A percentile compares a stretch with the other conserved stretches of the same genome.
Evolutionary conservation across 2,888 invertebrate genomes (phyloP).

Genomic region (Allolobophora icterica): DNA sequence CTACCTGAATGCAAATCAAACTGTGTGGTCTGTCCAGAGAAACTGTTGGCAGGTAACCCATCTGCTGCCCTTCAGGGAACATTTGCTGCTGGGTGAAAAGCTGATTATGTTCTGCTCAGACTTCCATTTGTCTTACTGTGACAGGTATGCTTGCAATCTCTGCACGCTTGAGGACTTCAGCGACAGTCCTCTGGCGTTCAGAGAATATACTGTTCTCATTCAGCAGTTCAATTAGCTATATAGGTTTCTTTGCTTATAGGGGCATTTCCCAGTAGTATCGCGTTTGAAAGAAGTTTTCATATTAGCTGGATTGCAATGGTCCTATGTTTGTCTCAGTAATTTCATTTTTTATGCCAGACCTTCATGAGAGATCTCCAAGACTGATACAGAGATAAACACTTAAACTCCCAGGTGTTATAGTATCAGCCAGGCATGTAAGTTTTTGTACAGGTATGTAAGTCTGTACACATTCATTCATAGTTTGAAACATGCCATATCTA

Average conservation of each 20-base stretch:
- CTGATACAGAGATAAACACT: too few relatives aligned
- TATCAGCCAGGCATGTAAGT: too few relatives aligned
- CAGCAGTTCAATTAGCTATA: neutral
- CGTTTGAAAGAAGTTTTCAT: neutral
- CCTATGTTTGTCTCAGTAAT: neutral
- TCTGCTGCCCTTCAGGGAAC: neutral
- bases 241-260: neutral
- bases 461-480: too few relatives aligned
- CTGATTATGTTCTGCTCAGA: neutral
- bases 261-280: neutral
- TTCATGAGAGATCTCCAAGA: too few relatives aligned
- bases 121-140: neutral
- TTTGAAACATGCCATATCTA: too few relatives aligned
- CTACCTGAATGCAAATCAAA: conserved; percentile 1
- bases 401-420: too few relatives aligned
- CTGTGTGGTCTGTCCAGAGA: neutral
- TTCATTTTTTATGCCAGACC: too few relatives aligned
- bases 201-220: neutral
- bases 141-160: conserved; percentile 1
- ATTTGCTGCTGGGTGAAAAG: neutral
- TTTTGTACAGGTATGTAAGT: too few relatives aligned
- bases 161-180: neutral
- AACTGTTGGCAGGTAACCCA: conserved; percentile 6
- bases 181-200: neutral
- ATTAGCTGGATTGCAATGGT: neutral